Base-by-base conservation (phyloP, 1,140 invertebrate species). In the Watersipora subatra region DNA sequence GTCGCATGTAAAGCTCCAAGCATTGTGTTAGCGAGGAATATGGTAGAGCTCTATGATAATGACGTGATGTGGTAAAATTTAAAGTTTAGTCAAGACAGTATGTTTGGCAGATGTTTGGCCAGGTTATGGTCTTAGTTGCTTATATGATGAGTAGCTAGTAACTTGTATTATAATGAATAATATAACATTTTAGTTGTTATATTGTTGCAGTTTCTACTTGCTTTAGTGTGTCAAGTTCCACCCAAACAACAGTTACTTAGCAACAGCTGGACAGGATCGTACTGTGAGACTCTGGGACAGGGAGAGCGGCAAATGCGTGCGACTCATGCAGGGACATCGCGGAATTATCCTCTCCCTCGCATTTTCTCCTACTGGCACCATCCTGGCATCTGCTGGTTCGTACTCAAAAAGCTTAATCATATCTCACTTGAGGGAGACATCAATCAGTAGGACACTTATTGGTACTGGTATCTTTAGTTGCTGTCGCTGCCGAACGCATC, bases 211-310 rank as follows among this genome's bases (percentile, higher is more conserved):
- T 46, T 7, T 46, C 7, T 46, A 46, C n/a, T 46, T 22, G 7
- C 22, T 71, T 22, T 66, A 92, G 89, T 90, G 90, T 77, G 85
- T 96, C n/a, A 88, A 92, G 74, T 97, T 97, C 80, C 94, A 98
- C 84, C 94, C 94, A 0, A 98, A 97, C 82, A 92, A 91, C 2
- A 97, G 96, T 80, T 97, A 97, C 69, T 80, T 98, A 56, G 94
- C 93, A 0, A 94, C 93, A 3, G 96, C 94, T 2, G 96, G 92
- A 1, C 91, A 90, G 73, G 96, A 99, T 80, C 85, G 91, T 72
- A 91, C 90, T 1, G 87, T 99, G 0, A 85, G 95, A 67, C 77
- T 99, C 3, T 99, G 94, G 93, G 95, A 97, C 78, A 88, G 91
- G 7, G 86, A 86, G 69, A 72, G 75, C 46, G 75, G 73, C 17